phyloP scores from a whole-genome alignment of 2,797 vertebrate genomes.

The Hypotaenidia okinawae region DNA sequence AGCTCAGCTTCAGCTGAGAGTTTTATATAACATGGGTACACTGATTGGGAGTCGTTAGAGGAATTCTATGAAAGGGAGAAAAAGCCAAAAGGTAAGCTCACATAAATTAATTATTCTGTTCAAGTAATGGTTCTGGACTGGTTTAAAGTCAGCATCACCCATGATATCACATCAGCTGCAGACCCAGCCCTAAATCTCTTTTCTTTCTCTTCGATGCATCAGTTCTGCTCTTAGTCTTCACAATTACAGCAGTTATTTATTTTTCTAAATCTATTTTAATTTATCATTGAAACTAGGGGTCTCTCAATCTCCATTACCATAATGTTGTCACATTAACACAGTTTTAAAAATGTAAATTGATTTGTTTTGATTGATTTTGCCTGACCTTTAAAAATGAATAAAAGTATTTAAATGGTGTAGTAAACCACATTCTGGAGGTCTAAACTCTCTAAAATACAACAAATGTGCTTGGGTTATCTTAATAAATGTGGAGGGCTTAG shows the following conservation, averaged over 20 bases:
- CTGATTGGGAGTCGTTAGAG: neutral
- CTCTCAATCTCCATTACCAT: neutral
- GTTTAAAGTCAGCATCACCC: neutral
- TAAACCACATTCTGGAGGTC: neutral
- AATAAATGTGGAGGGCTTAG: neutral
- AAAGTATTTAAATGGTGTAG: conserved; percentile 28
- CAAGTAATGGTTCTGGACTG: neutral
- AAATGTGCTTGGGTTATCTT: neutral
- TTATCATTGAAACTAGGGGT: conserved; percentile 9
- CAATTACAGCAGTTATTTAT: neutral
- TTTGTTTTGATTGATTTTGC: conserved; percentile 63
- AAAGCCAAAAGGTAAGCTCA: neutral
- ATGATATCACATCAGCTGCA: neutral
- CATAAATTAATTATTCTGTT: neutral
- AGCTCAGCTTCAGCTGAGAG: neutral
- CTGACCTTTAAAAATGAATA: conserved; percentile 64
- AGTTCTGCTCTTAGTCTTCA: neutral
- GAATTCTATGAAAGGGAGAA: neutral
- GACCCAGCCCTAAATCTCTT: neutral
- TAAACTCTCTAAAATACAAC: neutral
- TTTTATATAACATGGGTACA: neutral
- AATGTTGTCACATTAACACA: neutral
- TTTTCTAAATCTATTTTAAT: conserved; percentile 41
- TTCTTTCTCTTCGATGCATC: neutral
- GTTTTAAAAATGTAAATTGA: conserved; percentile 58